These are phyloP conservation scores for Drosophila ercepeae DNA, from an alignment of 1,140 invertebrate species.

Conservation along the genomic window DNA sequence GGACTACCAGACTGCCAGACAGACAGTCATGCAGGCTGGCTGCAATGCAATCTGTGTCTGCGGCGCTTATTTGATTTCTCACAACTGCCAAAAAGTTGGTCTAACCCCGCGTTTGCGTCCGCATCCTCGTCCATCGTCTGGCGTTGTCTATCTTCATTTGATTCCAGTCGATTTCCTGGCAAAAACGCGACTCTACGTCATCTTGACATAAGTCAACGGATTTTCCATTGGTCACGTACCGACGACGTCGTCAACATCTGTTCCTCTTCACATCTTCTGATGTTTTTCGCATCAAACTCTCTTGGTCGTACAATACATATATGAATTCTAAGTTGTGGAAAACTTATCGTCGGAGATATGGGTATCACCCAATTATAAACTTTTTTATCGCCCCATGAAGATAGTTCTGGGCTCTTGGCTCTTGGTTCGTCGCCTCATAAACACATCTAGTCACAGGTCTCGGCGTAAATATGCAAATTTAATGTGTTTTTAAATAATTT, in stretches of 20 bases:
- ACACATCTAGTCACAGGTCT: constrained; percentile 65
- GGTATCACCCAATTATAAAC: constrained; percentile 72
- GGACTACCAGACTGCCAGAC: constrained; percentile 21
- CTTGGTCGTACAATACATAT: too few relatives aligned
- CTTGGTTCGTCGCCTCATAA: constrained; percentile 42
- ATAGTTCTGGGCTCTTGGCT: too few relatives aligned
- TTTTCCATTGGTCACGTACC: constrained; percentile 77
- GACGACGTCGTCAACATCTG: constrained; percentile 57
- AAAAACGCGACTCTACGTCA: constrained; percentile 69
- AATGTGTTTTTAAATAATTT: constrained; percentile 77
- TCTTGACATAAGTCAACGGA: constrained; percentile 82
- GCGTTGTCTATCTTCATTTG: constrained; percentile 74
- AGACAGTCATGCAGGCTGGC: constrained; percentile 28
- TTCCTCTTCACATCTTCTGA: constrained; percentile 20
- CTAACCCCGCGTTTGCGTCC: constrained; percentile 1
- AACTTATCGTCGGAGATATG: constrained; percentile 52
- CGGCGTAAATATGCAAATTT: constrained; percentile 76
- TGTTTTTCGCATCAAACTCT: constrained; percentile 42
- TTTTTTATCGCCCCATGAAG: constrained; percentile 72
- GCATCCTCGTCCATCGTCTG: constrained; percentile 59
- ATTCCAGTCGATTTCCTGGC: constrained; percentile 73
- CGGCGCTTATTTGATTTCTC: constrained; percentile 70
- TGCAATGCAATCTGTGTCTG: constrained; percentile 48
- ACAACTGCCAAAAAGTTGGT: constrained; percentile 61
- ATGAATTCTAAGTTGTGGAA: constrained; percentile 43